Base-by-base conservation (phyloP, 2,888 invertebrate species). In the Oscheius sp. region DNA sequence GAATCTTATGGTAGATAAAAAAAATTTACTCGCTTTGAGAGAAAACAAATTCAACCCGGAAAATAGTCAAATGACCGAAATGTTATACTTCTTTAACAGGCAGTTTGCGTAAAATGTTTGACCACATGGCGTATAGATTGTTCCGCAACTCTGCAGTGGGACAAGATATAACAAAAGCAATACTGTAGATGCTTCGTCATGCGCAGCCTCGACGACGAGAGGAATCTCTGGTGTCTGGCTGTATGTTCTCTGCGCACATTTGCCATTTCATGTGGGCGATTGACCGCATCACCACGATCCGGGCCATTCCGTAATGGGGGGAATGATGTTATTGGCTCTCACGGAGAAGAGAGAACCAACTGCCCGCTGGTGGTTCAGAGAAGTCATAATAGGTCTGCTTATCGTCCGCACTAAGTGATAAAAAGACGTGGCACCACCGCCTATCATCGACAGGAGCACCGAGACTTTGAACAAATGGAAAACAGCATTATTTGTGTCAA, bases 371-470 rank as follows among this genome's bases (percentile, higher is more conserved):
- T 44, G 41, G 28, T 41, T 59, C 59, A 41, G 4, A 59, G 44
- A 59, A 59, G 44, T 59, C 59, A 59, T 59, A 44, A 44, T 59
- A 26, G 12, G 33, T 44, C 28, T 44, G 17, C 44, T 59, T 59
- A 59, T 59, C 59, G 12, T 59, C 44, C 28, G 44, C 41, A 59
- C 26, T 20, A 44, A 26, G 44, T 44, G 59, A 59, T 41, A 59
- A 44, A 59, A n/a, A 54, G 14, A 59, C 59, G 59, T 59, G 59
- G 59, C 59, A 59, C 59, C 59, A 59, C 59, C 56, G 56, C 56
- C 59, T 59, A 59, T 59, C 59, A 30, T 44, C 26, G 59, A 59
- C 59, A 59, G 59, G 59, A 59, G 44, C 41, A 28, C 20, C 26
- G 17, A 59, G 14, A 59, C 59, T 59, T 59, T 59, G 59, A n/a